Evolutionary conservation across 2,888 invertebrate species (phyloP), one percentile per base, ranked within the genome.

Genomic region (Periphyllus acericola): DNA sequence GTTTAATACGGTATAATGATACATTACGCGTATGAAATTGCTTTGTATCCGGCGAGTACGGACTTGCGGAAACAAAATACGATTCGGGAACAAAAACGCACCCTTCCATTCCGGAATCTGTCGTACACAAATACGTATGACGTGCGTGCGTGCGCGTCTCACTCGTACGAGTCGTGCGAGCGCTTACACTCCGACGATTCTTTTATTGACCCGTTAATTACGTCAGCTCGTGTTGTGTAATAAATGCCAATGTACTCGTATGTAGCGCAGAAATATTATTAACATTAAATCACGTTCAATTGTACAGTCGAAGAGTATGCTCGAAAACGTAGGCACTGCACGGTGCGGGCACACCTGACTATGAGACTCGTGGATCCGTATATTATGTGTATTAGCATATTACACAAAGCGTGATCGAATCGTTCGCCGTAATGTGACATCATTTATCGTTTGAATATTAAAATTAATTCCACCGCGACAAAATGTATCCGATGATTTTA

Each of bases 141-240:
- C 1, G 29, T 29, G 0, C 29, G 5, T 6, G 29, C 29, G n/a
- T 25, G 68, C 11, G 68, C 3, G 29, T 68, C 60, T 21, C 29
- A 66, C 55, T 80, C 36, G 66, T n/a, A n/a, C 40, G 80, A 19
- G 80, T 80, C 21, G 19, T 29, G 19, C 19, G 80, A 25, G 29
- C 36, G 32, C 40, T 81, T 68, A 81, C 68, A 68, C 66, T 81
- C 21, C 29, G 29, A 0, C 40, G 40, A 21, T 68, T 66, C 80
- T 81, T 81, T 81, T 68, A 81, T 81, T 29, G 80, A 68, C 80
- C 29, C 66, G 40, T 81, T 81, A 81, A 81, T 81, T 81, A 40
- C 80, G 80, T 19, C 11, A 29, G 68, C 8, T 25, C 19, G 36
- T 66, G 36, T 25, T 14, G 80, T n/a, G 60, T 36, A 60, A 60